Base-by-base conservation (phyloP, 1,140 invertebrate genomes). In the Drosophila asahinai region DNA sequence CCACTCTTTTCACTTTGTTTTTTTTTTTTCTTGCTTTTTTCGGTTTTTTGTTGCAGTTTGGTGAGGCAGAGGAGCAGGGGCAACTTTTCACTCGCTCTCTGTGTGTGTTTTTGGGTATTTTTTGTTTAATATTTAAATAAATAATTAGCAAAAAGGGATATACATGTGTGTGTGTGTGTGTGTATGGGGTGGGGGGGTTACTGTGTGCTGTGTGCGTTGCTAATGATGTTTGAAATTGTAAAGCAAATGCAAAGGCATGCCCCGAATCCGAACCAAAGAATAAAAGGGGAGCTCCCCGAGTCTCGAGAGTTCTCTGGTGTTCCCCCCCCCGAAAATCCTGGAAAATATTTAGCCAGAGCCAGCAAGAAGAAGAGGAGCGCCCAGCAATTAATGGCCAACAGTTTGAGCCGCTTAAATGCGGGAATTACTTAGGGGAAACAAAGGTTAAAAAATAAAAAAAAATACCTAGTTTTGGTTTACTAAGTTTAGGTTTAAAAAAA, bases 81-180 rank as follows among this genome's bases (percentile, higher is more conserved):
- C 14, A 49, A 58, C 54, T 49, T 36, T 27, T 68, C 40, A 12
- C 19, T 36, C 22, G 30, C 33, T 52, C 17, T 54, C 54, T 60
- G 19, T 52, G 33, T 64, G 60, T 89, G 57, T 77, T 79, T 55
- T 81, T 80, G 79, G 67, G 77, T 80, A 89, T 87, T 89, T 86
- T 87, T 89, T 92, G 86, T 92, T 92, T 92, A 92, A 91, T 92
- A 91, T 92, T 92, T 92, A 92, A 92, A 92, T 92, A 92, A 92
- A 92, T 92, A 92, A 92, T 92, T 92, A 92, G 91, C 84, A 89
- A 91, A 92, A 92, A 92, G 86, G 91, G 86, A 86, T 90, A 77
- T 80, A 43, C 72, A 43, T 54, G 25, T 59, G 33, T 71, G 45
- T 62, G 42, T 70, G 58, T 58, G 47, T 9, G 9, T 19, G 9